phyloP scores from a whole-genome alignment of 2,113 vertebrate genomes.

The Aegotheles bennettii region DNA sequence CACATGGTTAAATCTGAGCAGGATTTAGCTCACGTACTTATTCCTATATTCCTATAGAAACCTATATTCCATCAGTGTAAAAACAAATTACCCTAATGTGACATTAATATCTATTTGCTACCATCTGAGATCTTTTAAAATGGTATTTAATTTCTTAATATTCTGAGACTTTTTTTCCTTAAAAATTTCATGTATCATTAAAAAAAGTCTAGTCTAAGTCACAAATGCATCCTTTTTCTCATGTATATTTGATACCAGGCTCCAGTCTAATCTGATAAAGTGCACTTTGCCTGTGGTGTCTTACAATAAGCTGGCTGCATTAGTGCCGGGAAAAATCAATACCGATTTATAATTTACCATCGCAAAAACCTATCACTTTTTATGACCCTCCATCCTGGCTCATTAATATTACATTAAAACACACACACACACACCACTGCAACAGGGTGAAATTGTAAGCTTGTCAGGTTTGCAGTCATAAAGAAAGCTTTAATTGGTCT shows the following conservation, averaged over 20 bases:
- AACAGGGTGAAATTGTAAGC: constrained; percentile 77
- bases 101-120: constrained; percentile 66
- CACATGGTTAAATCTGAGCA: constrained; percentile 27
- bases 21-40: constrained; percentile 2
- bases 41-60: constrained; percentile 9
- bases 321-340: constrained; percentile 96
- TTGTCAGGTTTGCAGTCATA: constrained; percentile 77
- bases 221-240: constrained; percentile 85
- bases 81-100: constrained; percentile 70
- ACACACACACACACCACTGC: constrained; percentile 72
- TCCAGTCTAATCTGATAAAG: constrained; percentile 92
- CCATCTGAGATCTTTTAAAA: constrained; percentile 66
- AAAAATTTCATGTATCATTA: constrained; percentile 78
- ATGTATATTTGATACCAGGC: constrained; percentile 90
- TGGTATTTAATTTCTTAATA: constrained; percentile 73
- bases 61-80: constrained; percentile 53
- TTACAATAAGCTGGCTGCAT: constrained; percentile 88
- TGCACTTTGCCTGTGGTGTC: constrained; percentile 87
- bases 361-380: constrained; percentile 95
- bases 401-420: constrained; percentile 99
- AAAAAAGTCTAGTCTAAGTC: constrained; percentile 79
- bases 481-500: constrained; percentile 79
- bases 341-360: constrained; percentile 99
- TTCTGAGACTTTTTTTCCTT: constrained; percentile 65
- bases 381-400: constrained; percentile 95